Percentiles rank a stretch among this genome's conserved stretches.
phyloP scores from a whole-genome alignment of 2,797 vertebrate species.

The Alauda arvensis region DNA sequence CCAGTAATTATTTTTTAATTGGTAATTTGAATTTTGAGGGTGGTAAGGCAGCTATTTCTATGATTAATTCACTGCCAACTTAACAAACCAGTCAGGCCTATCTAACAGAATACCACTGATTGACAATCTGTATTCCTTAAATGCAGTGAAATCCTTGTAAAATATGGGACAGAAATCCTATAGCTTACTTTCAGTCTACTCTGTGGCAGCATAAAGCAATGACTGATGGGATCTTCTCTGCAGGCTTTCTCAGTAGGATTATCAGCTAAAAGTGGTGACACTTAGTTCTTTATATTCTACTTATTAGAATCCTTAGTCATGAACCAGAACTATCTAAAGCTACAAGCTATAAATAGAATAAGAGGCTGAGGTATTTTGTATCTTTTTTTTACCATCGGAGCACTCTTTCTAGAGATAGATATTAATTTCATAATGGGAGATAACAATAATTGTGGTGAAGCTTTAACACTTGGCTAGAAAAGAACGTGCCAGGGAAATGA shows the following conservation, averaged over 20 bases:
- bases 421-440: background rate
- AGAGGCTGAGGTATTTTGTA: background rate
- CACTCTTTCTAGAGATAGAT: background rate
- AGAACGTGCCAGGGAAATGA: background rate
- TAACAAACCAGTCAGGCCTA: conserved; percentile 1
- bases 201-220: conserved; percentile 23
- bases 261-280: conserved; percentile 22
- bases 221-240: conserved; percentile 44
- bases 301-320: conserved; percentile 21
- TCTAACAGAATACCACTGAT: conserved; percentile 3
- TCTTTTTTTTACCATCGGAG: background rate
- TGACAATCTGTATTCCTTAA: conserved; percentile 23
- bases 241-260: conserved; percentile 35
- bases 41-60: background rate
- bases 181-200: conserved; percentile 17
- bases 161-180: conserved; percentile 22
- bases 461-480: background rate
- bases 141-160: conserved; percentile 19
- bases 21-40: conserved; percentile 1
- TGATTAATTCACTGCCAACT: background rate
- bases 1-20: conserved; percentile 30
- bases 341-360: conserved; percentile 23
- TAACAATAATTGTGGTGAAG: background rate
- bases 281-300: conserved; percentile 15
- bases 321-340: conserved; percentile 27